Evolutionary conservation across 30 jellyfish, hydroid and myxozoan species (phyloP).

Genomic region (Mastigias papua): DNA sequence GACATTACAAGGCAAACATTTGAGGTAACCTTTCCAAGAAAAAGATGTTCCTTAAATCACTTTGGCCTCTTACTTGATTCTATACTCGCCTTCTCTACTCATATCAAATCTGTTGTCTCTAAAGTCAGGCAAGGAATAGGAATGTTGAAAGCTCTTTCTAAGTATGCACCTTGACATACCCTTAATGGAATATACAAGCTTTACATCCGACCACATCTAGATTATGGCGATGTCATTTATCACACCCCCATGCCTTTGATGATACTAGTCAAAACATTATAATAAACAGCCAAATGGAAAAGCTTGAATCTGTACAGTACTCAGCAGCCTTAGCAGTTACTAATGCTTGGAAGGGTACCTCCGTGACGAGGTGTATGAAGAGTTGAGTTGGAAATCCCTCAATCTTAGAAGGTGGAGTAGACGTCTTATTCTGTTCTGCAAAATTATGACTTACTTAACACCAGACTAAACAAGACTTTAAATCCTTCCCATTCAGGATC

Average conservation of each 20-base stretch:
- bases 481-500: slow-evolving; percentile 21
- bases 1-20: no score
- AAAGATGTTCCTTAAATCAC: no score
- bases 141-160: no score
- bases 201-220: no score
- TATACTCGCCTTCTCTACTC: neutral
- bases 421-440: no score
- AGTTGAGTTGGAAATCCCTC: slow-evolving; percentile 58
- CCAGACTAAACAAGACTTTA: slow-evolving; percentile 61
- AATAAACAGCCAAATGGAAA: slow-evolving; percentile 36
- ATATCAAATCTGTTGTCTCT: neutral
- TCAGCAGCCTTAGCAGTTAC: slow-evolving; percentile 24
- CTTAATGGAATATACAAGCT: neutral
- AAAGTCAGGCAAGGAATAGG: no score
- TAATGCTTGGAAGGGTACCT: no score
- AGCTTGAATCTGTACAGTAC: slow-evolving; percentile 26
- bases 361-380: no score
- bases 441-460: slow-evolving; percentile 27
- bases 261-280: neutral
- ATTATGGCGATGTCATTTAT: no score
- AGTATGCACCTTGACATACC: neutral
- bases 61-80: neutral
- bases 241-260: neutral
- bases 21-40: no score
- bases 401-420: slow-evolving; percentile 15